Conservation (phyloP, 2,797 vertebrate species). For the Sternotherus odoratus region DNA sequence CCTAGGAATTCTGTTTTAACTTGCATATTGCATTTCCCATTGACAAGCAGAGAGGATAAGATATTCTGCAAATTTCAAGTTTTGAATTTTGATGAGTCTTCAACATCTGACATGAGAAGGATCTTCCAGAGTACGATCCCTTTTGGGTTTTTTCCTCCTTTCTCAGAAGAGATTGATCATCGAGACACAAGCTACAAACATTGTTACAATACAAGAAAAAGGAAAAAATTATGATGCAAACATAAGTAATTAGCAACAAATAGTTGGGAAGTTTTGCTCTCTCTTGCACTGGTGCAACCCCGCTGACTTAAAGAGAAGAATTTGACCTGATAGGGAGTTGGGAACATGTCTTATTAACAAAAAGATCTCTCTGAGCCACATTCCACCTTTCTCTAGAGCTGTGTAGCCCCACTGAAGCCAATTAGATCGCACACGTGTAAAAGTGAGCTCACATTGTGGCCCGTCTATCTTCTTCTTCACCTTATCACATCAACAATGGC, state of each 20-base stretch:
- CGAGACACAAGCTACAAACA: not conserved
- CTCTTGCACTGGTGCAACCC: not conserved
- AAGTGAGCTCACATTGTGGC: not conserved
- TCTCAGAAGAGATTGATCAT: slow-evolving; percentile 14
- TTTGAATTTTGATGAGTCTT: slow-evolving; percentile 64
- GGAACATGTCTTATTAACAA: not conserved
- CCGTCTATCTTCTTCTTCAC: not conserved
- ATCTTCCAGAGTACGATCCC: not conserved
- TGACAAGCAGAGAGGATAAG: slow-evolving; percentile 58
- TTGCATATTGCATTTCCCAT: slow-evolving; percentile 29
- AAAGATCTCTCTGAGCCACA: not conserved
- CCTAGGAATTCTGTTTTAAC: slow-evolving; percentile 61
- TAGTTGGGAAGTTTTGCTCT: not conserved
- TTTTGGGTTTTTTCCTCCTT: slow-evolving; percentile 12
- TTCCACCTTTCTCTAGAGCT: not conserved
- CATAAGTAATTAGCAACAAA: not conserved
- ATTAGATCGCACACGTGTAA: not conserved
- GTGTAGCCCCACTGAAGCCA: not conserved
- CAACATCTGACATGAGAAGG: slow-evolving; percentile 27
- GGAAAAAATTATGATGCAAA: not conserved
- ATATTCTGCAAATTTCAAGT: slow-evolving; percentile 50
- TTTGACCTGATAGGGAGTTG: not conserved
- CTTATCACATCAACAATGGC: not conserved
- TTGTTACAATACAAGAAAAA: not conserved
- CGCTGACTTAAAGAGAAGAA: not conserved